phyloP scores from a whole-genome alignment of 2,797 vertebrate genomes.

The Xerus rutilus region DNA sequence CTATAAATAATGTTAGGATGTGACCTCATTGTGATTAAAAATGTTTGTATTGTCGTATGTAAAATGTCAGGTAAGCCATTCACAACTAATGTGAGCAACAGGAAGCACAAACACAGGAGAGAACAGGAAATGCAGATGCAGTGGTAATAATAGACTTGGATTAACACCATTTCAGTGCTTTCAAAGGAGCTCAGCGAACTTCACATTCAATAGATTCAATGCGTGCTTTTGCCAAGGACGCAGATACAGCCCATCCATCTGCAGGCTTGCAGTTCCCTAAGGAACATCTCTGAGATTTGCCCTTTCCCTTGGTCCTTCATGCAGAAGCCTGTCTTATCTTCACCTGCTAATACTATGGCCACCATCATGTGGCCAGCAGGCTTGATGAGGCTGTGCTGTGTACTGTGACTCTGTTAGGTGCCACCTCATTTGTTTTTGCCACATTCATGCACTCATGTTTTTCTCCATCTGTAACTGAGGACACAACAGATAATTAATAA shows the following conservation, averaged over 20 bases:
- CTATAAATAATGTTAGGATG: constrained; percentile 47
- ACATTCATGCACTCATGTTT: rapidly evolving
- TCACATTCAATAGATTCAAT: background rate
- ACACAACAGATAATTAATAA: background rate
- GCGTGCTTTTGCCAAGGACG: background rate
- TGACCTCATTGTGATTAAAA: constrained; percentile 73
- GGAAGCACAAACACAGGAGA: constrained; percentile 25
- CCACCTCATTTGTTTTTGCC: background rate
- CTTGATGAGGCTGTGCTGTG: background rate
- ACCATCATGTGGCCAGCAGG: no score
- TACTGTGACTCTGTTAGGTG: background rate
- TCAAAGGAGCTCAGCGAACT: constrained; percentile 40
- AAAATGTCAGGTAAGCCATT: constrained; percentile 53
- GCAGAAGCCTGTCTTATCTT: background rate
- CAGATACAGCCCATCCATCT: background rate
- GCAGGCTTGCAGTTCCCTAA: background rate
- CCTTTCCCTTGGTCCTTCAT: background rate
- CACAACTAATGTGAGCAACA: constrained; percentile 3
- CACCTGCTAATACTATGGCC: background rate
- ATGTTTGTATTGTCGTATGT: constrained; percentile 21
- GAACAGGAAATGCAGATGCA: constrained; percentile 53
- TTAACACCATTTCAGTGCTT: background rate
- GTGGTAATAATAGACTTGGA: constrained; percentile 44
- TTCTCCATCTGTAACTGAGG: background rate
- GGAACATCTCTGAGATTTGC: background rate